A percentile compares a stretch with the other conserved stretches of the same genome.
phyloP scores from a whole-genome alignment of 2,113 vertebrate genomes.

The Narcine bancroftii region DNA sequence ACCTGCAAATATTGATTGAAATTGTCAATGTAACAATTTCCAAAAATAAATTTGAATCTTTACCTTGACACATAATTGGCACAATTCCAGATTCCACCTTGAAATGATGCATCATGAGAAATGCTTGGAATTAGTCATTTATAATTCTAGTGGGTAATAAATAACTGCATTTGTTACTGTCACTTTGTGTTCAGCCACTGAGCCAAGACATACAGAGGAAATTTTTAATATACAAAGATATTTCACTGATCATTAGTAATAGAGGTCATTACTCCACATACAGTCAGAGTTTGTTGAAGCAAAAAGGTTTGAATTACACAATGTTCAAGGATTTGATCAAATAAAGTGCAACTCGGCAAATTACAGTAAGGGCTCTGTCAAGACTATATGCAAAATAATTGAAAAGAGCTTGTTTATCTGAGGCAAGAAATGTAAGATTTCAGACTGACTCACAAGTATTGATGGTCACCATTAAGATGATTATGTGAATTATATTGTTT shows the following conservation, averaged over 20 bases:
- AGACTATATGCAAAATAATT: slow-evolving; percentile 2
- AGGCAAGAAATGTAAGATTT: neutral
- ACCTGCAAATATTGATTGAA: neutral
- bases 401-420: slow-evolving; percentile 3
- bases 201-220: neutral
- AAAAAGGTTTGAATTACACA: neutral
- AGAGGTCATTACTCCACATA: neutral
- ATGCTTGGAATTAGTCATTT: neutral
- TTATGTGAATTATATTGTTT: neutral
- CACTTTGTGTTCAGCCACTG: neutral
- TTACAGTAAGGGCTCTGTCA: neutral
- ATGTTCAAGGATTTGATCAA: neutral
- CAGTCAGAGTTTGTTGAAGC: slow-evolving; percentile 12
- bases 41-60: neutral
- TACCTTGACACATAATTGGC: neutral
- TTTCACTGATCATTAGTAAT: slow-evolving; percentile 17
- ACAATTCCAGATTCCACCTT: neutral
- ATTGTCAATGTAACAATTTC: neutral
- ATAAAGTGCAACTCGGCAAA: neutral
- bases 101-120: neutral
- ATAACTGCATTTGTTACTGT: neutral
- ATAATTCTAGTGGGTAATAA: neutral
- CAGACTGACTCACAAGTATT: slow-evolving; percentile 21
- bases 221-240: slow-evolving; percentile 10
- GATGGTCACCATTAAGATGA: neutral